These are phyloP conservation scores for Entomobrya multifasciata DNA, from an alignment of 2,888 invertebrate species.

Conservation along the genomic window DNA sequence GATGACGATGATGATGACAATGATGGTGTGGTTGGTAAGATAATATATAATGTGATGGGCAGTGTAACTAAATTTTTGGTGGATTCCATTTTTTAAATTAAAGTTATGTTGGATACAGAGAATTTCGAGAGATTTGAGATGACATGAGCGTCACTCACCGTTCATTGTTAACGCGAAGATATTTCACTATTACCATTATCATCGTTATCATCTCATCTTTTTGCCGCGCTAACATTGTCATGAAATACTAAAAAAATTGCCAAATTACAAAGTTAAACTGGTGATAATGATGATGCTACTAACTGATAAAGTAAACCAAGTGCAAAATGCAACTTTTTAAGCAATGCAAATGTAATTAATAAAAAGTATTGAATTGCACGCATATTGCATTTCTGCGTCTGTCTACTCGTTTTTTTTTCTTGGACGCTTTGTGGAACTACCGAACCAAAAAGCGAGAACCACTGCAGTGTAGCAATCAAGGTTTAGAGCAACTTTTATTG, in stretches of 20 bases:
- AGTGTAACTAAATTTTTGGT: too few relatives aligned
- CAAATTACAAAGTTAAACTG: conserved; percentile 17
- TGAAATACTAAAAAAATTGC: conserved; percentile 15
- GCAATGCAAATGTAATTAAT: not conserved
- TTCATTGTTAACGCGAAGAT: not conserved
- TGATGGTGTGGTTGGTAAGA: conserved; percentile 1
- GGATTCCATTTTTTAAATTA: not conserved
- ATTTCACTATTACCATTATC: too few relatives aligned
- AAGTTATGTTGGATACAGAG: not conserved
- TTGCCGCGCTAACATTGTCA: conserved; percentile 13
- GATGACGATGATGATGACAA: not conserved
- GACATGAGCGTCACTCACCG: too few relatives aligned
- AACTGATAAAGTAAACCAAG: conserved; percentile 46
- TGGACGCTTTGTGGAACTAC: conserved; percentile 33
- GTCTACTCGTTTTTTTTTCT: not conserved
- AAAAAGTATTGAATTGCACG: conserved; percentile 34
- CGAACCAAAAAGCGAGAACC: conserved; percentile 66
- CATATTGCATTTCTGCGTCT: conserved; percentile 44
- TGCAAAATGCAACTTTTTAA: conserved; percentile 18
- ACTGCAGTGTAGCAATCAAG: conserved; percentile 71
- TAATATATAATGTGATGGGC: not conserved
- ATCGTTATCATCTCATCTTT: not conserved
- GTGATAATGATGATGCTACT: conserved; percentile 9
- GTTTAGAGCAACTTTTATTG: conserved; percentile 70
- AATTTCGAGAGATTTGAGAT: too few relatives aligned